phyloP scores from a whole-genome alignment of 1,140 invertebrate genomes.

The Orchesella cincta region DNA sequence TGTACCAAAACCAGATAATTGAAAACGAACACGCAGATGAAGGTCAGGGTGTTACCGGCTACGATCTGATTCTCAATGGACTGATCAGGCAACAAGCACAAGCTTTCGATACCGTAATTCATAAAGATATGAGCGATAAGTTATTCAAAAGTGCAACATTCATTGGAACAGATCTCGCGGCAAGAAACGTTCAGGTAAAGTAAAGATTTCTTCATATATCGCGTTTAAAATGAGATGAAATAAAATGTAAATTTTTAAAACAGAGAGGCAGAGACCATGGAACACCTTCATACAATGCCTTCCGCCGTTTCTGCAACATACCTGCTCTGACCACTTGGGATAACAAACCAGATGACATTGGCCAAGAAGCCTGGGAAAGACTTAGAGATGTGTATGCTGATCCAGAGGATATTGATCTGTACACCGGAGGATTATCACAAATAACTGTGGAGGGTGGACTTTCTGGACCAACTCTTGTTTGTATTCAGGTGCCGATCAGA shows the following conservation, averaged over 20 bases:
- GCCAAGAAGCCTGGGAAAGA: conserved; percentile 50
- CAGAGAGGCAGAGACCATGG: conserved; percentile 69
- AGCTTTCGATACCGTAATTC: conserved; percentile 19
- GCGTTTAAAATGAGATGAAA: too few species aligned
- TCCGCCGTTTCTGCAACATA: not conserved
- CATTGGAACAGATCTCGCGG: conserved; percentile 30
- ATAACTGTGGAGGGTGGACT: conserved; percentile 58
- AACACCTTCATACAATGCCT: not conserved
- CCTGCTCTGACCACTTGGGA: not conserved
- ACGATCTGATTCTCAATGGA: conserved; percentile 23
- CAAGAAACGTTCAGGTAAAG: conserved; percentile 28
- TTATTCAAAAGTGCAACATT: not conserved
- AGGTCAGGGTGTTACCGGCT: not conserved
- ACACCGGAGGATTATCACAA: conserved; percentile 62
- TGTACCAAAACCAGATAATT: not conserved
- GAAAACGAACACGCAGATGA: too few species aligned
- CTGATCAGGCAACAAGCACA: conserved; percentile 33
- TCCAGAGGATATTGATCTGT: conserved; percentile 61
- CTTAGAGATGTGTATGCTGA: conserved; percentile 54
- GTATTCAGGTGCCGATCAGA: conserved; percentile 53
- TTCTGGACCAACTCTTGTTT: conserved; percentile 61
- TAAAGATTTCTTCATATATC: too few species aligned
- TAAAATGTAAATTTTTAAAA: too few species aligned
- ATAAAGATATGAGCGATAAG: conserved; percentile 33
- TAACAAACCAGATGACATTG: conserved; percentile 28